Percentiles rank a stretch among this genome's conserved stretches.
These are phyloP conservation scores for Nematopogon swammerdamellus DNA, from an alignment of 2,888 invertebrate species.

Conservation along the genomic window DNA sequence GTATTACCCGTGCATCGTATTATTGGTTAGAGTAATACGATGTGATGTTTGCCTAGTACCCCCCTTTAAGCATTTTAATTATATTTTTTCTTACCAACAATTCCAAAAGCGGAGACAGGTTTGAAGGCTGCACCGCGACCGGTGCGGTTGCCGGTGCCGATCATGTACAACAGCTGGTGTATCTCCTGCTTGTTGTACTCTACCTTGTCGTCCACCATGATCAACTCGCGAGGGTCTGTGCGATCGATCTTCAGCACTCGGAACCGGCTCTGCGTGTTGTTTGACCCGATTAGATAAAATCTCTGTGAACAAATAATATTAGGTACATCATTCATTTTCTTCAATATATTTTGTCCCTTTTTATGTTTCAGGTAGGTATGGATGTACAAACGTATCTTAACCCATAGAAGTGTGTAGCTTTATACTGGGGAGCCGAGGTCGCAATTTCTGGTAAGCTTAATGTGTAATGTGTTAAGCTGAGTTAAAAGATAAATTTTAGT, in stretches of 20 bases:
- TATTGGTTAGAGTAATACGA: too few species aligned
- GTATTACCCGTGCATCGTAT: too few species aligned
- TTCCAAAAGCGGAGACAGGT: conserved; percentile 91
- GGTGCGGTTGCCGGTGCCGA: conserved; percentile 50
- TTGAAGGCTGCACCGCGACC: conserved; percentile 62
- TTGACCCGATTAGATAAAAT: conserved; percentile 93
- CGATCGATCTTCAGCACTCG: conserved; percentile 92
- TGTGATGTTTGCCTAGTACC: too few species aligned
- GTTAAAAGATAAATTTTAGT: too few species aligned
- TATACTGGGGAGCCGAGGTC: too few species aligned
- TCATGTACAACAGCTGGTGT: conserved; percentile 74
- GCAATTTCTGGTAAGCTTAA: too few species aligned
- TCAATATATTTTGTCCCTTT: too few species aligned
- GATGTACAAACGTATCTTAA: too few species aligned
- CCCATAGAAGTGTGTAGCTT: too few species aligned
- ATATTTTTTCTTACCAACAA: conserved; percentile 78
- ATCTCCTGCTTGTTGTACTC: conserved; percentile 88
- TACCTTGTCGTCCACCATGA: conserved; percentile 85
- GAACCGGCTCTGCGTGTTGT: conserved; percentile 88
- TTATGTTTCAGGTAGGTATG: too few species aligned
- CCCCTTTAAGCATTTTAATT: too few species aligned
- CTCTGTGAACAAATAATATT: conserved; percentile 67
- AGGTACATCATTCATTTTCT: background rate
- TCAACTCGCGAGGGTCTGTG: conserved; percentile 75
- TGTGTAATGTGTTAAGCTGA: too few species aligned